Evolutionary conservation across 2,888 invertebrate species (phyloP).

Genomic region (Rugalucina vietnamica): DNA sequence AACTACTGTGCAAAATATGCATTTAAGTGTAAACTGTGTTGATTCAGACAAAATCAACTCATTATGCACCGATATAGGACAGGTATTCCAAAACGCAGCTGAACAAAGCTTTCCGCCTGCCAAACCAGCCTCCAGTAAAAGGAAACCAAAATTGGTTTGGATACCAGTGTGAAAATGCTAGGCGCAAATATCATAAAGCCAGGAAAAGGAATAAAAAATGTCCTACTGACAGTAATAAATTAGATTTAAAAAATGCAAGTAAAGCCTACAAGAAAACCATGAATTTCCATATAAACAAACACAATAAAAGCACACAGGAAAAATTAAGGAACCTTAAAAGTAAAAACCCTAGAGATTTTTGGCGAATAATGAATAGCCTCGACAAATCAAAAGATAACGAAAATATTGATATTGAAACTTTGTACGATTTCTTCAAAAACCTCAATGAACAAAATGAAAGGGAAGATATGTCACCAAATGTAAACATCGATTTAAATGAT

Average conservation of each 20-base stretch:
- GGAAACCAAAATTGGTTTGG: too few species aligned
- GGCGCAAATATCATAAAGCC: background rate
- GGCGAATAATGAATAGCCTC: background rate
- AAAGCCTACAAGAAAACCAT: background rate
- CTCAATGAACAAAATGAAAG: background rate
- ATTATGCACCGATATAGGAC: too few species aligned
- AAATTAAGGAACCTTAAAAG: slow-evolving; percentile 3
- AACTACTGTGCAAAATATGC: too few species aligned
- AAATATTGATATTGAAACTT: background rate
- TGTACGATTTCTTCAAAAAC: background rate
- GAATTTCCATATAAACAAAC: background rate
- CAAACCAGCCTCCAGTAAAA: too few species aligned
- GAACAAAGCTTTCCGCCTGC: too few species aligned
- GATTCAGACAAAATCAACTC: too few species aligned
- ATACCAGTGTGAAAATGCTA: background rate
- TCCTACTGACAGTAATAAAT: background rate
- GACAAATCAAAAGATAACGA: background rate
- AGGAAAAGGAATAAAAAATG: background rate
- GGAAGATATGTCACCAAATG: background rate
- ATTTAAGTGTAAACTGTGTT: too few species aligned
- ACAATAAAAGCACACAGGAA: background rate
- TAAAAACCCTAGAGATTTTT: background rate
- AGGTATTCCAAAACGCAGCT: too few species aligned
- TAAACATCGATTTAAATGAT: background rate
- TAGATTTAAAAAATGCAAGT: background rate